A percentile compares a stretch with the other conserved stretches of the same genome.
phyloP scores from a whole-genome alignment of 2,888 invertebrate species.

The Cacoxenus indagator region DNA sequence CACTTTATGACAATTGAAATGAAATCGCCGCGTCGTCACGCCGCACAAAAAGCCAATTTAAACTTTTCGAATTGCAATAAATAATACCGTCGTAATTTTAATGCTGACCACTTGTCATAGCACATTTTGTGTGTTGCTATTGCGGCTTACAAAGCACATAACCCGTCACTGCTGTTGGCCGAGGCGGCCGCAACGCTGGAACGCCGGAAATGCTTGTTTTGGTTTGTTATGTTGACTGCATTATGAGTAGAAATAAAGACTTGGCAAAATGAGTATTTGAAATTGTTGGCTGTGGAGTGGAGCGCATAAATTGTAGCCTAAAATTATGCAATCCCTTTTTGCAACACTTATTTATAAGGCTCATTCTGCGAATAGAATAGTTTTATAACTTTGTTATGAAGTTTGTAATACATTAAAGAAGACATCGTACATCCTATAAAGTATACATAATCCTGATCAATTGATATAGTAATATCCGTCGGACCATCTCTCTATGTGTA shows the following conservation, averaged over 20 bases:
- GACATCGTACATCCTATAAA: no score
- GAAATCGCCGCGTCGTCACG: no score
- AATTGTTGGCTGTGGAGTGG: background rate
- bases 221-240: background rate
- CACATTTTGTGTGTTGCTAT: background rate
- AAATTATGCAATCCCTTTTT: slow-evolving; percentile 42
- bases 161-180: background rate
- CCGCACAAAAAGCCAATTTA: slow-evolving; percentile 38
- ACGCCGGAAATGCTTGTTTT: background rate
- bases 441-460: no score
- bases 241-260: background rate
- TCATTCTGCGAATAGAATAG: no score
- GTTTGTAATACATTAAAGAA: no score
- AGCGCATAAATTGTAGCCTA: slow-evolving; percentile 31
- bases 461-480: no score
- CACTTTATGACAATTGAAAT: slow-evolving; percentile 7
- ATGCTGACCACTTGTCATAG: slow-evolving; percentile 16
- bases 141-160: background rate
- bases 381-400: background rate
- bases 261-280: background rate
- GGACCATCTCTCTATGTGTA: no score
- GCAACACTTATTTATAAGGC: background rate
- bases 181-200: no score
- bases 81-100: slow-evolving; percentile 43
- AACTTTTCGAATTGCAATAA: slow-evolving; percentile 47